Conservation (phyloP, 2,113 vertebrate species). For the Megaptera novaeangliae region DNA sequence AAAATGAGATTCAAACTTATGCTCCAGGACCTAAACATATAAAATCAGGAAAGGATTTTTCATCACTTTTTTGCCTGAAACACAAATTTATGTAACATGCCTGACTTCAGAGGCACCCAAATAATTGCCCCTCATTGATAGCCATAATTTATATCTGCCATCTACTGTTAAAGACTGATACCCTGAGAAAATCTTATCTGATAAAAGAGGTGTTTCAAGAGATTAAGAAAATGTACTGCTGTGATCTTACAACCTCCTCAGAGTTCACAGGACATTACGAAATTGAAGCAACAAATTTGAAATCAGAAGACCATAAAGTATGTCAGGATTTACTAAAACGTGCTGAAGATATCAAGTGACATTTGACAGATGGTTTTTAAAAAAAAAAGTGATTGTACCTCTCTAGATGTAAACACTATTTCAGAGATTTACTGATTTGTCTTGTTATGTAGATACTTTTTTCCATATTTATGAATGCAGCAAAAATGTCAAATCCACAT, state of each 20-base stretch:
- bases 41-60: neutral
- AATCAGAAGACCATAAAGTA: neutral
- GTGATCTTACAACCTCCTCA: neutral
- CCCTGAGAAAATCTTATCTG: neutral
- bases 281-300: neutral
- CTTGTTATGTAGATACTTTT: neutral
- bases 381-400: neutral
- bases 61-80: neutral
- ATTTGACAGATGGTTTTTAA: neutral
- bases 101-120: neutral
- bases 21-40: neutral
- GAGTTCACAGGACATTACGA: neutral
- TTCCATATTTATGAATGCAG: neutral
- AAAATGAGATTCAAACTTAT: neutral
- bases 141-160: neutral
- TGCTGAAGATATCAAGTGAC: neutral
- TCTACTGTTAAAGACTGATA: neutral
- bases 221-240: neutral
- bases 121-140: neutral
- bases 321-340: neutral
- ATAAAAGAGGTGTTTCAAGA: neutral
- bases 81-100: neutral
- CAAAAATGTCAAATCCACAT: neutral
- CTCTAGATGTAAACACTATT: neutral
- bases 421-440: neutral